Percentiles rank a stretch among this genome's conserved stretches.
phyloP scores from a whole-genome alignment of 2,888 invertebrate genomes.

The Adelphocoris suturalis region DNA sequence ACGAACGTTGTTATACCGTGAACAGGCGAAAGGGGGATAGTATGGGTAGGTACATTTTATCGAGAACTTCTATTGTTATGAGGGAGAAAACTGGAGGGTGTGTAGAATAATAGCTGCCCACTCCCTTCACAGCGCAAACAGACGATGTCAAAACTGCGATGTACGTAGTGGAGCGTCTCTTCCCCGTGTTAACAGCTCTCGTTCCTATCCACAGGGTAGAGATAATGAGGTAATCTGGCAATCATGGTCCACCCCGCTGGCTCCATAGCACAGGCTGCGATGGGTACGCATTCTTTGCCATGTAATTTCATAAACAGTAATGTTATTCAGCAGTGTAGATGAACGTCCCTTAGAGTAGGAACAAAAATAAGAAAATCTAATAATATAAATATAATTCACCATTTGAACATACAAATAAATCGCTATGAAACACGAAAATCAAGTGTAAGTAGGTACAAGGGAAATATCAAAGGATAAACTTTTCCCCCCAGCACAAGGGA shows the following conservation, averaged over 20 bases:
- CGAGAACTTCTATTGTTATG: conserved; percentile 31
- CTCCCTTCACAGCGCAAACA: background rate
- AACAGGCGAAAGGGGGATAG: background rate
- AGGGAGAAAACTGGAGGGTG: conserved; percentile 10
- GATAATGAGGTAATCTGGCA: background rate
- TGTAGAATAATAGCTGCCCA: conserved; percentile 11
- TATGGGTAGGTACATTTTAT: background rate
- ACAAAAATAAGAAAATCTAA: no score
- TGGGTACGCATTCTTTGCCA: no score
- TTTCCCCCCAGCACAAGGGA: no score
- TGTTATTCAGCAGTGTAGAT: no score
- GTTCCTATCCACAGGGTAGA: background rate
- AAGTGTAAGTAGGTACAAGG: no score
- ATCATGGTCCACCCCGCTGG: background rate
- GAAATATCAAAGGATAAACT: no score
- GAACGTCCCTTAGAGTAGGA: no score
- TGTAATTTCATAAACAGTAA: no score
- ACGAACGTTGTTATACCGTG: background rate
- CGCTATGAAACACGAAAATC: no score
- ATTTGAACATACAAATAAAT: no score
- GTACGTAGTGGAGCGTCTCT: background rate
- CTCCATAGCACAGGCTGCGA: background rate
- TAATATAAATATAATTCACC: no score
- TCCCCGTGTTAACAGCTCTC: background rate
- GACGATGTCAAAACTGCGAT: conserved; percentile 23